Percentiles rank a stretch among this genome's conserved stretches.
Evolutionary conservation across 2,888 invertebrate genomes (phyloP).

Genomic region (Pollenia amentaria): DNA sequence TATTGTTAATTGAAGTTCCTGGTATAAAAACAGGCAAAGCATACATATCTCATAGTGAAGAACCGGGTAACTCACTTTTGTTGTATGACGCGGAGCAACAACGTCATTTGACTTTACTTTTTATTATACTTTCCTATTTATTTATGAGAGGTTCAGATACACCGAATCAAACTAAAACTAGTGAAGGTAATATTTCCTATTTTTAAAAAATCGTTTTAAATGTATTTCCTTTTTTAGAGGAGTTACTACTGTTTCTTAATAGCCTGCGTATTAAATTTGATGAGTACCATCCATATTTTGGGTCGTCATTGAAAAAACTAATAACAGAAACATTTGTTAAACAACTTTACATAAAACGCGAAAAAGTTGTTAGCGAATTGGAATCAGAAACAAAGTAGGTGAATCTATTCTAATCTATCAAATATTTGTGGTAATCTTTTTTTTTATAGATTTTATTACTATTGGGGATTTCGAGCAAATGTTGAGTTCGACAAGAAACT

Average conservation of each 20-base stretch:
- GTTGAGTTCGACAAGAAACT: constrained; percentile 77
- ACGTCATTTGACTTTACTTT: constrained; percentile 77
- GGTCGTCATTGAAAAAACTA: constrained; percentile 77
- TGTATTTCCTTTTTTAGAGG: constrained; percentile 68
- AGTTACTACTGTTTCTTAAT: constrained; percentile 76
- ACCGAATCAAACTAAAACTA: constrained; percentile 55
- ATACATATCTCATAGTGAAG: constrained; percentile 76
- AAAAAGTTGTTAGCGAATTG: constrained; percentile 76
- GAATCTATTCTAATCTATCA: background rate
- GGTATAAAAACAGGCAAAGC: constrained; percentile 75
- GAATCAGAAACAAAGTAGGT: constrained; percentile 75
- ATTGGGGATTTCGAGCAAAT: constrained; percentile 78
- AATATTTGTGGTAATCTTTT: background rate
- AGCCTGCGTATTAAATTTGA: constrained; percentile 77
- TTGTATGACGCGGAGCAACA: constrained; percentile 75
- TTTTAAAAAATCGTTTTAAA: background rate
- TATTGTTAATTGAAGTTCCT: constrained; percentile 75
- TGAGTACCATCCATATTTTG: constrained; percentile 76
- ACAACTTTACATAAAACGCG: constrained; percentile 78
- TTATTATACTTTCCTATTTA: constrained; percentile 78
- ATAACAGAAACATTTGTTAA: constrained; percentile 79
- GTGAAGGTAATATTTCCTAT: constrained; percentile 75
- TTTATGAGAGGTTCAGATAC: constrained; percentile 77
- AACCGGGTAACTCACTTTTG: constrained; percentile 68
- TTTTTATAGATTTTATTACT: constrained; percentile 75